phyloP scores from a whole-genome alignment of 2,797 vertebrate genomes.

The Dromococcyx pavoninus region DNA sequence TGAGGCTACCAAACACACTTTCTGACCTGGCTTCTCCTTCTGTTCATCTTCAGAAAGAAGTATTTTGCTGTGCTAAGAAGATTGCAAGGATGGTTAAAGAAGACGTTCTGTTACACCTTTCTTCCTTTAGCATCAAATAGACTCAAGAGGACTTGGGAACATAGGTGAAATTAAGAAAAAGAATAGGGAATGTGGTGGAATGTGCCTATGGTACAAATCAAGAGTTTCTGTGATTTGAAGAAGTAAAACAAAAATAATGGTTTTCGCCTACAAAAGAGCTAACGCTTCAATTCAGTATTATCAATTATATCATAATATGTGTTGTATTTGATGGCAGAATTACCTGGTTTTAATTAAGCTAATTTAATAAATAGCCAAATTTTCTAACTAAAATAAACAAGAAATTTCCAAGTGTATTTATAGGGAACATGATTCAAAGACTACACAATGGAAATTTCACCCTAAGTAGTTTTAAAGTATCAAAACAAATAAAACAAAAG shows the following conservation, averaged over 20 bases:
- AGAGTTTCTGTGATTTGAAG: neutral
- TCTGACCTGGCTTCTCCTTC: neutral
- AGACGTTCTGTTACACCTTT: neutral
- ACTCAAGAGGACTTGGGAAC: neutral
- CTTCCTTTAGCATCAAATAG: neutral
- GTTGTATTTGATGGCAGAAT: neutral
- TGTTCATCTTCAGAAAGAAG: neutral
- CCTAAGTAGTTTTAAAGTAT: neutral
- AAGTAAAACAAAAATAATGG: neutral
- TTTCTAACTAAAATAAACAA: neutral
- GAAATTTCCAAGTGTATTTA: neutral
- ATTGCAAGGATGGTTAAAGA: neutral
- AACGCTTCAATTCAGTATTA: neutral
- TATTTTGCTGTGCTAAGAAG: neutral
- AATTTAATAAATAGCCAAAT: neutral
- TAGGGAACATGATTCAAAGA: neutral
- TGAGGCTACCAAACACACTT: accelerated
- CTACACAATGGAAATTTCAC: neutral
- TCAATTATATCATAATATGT: neutral
- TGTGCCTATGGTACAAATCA: neutral
- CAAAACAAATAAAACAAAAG: neutral
- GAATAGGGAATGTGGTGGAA: accelerated
- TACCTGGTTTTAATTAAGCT: neutral
- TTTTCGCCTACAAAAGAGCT: neutral
- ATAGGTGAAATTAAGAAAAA: neutral